A percentile compares a stretch with the other conserved stretches of the same genome.
Evolutionary conservation across 2,797 vertebrate species (phyloP).

Genomic region (Hypotaenidia philippensis): DNA sequence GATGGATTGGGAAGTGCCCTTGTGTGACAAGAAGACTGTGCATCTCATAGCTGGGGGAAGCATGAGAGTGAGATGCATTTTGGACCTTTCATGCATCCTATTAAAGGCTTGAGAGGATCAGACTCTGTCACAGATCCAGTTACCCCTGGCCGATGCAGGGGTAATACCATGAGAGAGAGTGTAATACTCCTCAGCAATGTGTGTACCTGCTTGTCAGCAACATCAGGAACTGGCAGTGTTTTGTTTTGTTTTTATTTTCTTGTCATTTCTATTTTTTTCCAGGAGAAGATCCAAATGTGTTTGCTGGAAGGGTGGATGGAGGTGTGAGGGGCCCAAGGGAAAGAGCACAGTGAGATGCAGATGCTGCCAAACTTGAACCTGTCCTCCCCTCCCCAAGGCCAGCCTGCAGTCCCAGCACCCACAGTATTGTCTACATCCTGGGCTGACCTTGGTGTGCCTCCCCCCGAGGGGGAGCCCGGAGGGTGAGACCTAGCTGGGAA

Average conservation of each 20-base stretch:
- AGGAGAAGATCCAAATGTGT: background rate
- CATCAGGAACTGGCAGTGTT: fast-evolving
- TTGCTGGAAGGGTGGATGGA: background rate
- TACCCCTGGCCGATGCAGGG: background rate
- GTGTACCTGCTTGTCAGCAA: background rate
- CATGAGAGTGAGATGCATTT: conserved; percentile 19
- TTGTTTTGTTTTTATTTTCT: no score
- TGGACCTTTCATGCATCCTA: conserved; percentile 49
- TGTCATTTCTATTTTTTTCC: background rate
- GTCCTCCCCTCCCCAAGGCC: background rate
- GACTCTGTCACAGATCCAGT: conserved; percentile 23
- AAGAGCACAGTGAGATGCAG: background rate
- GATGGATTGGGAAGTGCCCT: fast-evolving
- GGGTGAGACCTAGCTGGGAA: background rate
- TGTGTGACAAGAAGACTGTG: background rate
- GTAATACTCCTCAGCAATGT: background rate
- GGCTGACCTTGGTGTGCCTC: background rate
- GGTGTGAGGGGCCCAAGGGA: background rate
- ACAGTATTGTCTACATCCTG: background rate
- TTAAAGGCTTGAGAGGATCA: conserved; percentile 71
- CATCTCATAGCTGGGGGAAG: background rate
- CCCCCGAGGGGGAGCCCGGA: fast-evolving
- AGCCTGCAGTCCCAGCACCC: background rate
- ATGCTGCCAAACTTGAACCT: background rate
- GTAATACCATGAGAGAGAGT: background rate